Base-by-base conservation (phyloP, 2,888 invertebrate species). In the Chymomyza caudatula region DNA sequence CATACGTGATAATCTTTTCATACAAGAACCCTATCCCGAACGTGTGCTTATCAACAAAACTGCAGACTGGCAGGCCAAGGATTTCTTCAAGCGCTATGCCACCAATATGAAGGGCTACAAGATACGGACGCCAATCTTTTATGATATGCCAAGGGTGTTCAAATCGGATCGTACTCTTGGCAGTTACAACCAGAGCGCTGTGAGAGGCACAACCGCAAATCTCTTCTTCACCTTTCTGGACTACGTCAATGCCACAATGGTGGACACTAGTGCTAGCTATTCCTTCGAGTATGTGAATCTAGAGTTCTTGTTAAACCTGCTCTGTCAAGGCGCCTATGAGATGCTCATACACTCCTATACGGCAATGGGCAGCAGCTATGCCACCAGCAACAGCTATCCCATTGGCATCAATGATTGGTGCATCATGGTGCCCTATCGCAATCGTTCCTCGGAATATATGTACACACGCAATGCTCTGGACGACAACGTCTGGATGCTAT, bases 391-490 rank as follows among this genome's bases (percentile, higher is more conserved):
- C 1, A 88, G 89, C 67, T 87, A 89, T 63, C 89, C 89, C 0
- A 78, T 89, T 4, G 82, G 82, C 42, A 84, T 88, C 6, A 87
- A 85, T 57, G 88, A 88, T 23, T 82, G 82, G 73, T 89, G 88
- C 56, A 42, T 89, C 2, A 87, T 89, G 84, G 83, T 89, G 17
- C 89, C 89, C 1, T 80, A 69, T 55, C 71, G 67, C 1, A 87
- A 86, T 60, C 74, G 81, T 2, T 80, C 88, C 0, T 64, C 81
- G 1, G 78, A 78, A 19, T 76, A 87, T 8, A 53, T 73, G 6
- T 89, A 84, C 49, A 63, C 88, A 4, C 4, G 66, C 77, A 29
- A 52, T 74, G 81, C 84, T 0, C 71, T 89, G n/a, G 64, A 82
- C 23, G 1, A 57, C 0, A 63, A 56, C 13, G 74, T 78, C 0